These are phyloP conservation scores for Nymphalis urticae DNA, from an alignment of 2,888 invertebrate genomes.

Conservation along the genomic window DNA sequence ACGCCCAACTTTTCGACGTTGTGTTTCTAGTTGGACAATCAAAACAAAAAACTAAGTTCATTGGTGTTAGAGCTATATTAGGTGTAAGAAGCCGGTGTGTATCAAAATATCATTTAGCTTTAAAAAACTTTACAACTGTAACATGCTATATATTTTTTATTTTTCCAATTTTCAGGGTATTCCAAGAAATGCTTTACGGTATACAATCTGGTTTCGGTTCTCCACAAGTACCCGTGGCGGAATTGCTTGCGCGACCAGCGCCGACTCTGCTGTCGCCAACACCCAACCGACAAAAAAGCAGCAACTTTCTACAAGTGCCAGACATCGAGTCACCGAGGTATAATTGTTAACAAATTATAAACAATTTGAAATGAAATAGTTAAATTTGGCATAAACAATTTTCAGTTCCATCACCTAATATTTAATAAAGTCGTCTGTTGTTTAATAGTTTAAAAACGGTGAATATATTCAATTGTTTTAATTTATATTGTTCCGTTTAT, in stretches of 20 bases:
- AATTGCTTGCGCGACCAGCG: slow-evolving; percentile 91
- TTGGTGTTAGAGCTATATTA: slow-evolving; percentile 94
- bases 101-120: neutral
- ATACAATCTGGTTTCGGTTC: slow-evolving; percentile 96
- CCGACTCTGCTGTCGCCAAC: slow-evolving; percentile 93
- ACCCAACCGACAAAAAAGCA: slow-evolving; percentile 92
- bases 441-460: neutral
- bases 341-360: neutral
- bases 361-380: too few species aligned
- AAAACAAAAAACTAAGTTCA: slow-evolving; percentile 94
- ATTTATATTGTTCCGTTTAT: neutral
- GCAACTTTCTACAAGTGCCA: slow-evolving; percentile 95
- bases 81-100: slow-evolving; percentile 92
- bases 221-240: slow-evolving; percentile 95
- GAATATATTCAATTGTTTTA: neutral
- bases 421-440: too few species aligned
- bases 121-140: too few species aligned
- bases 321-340: slow-evolving; percentile 91
- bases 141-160: neutral
- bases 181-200: slow-evolving; percentile 96
- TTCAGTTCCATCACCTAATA: neutral
- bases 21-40: slow-evolving; percentile 95
- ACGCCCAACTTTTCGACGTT: slow-evolving; percentile 93
- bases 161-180: slow-evolving; percentile 81
- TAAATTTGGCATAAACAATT: neutral